Evolutionary conservation across 2,797 vertebrate genomes (phyloP).

Genomic region (Sciurus carolinensis): DNA sequence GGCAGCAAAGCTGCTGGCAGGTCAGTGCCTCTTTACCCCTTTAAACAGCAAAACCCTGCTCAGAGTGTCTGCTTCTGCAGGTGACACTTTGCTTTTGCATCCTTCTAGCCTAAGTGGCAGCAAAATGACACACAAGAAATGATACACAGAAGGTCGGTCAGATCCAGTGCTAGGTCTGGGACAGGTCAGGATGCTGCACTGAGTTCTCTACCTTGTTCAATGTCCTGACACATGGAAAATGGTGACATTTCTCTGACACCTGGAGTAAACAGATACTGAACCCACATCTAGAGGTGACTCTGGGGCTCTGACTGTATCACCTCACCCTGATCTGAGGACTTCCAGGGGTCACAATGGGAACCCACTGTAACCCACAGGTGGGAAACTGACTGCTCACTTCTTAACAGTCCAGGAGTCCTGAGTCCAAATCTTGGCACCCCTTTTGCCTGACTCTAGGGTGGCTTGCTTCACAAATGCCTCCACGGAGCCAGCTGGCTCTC

Average conservation of each 20-base stretch:
- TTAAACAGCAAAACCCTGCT: not conserved
- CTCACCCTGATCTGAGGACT: not conserved
- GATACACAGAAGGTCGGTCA: not conserved
- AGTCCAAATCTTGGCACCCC: rapidly evolving
- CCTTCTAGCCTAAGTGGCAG: not conserved
- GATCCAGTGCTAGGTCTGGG: not conserved
- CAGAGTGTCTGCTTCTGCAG: not conserved
- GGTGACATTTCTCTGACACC: not conserved
- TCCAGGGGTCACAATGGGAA: not conserved
- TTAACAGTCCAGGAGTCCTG: not conserved
- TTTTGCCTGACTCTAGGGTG: not conserved
- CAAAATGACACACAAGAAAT: not conserved
- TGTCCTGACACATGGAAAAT: not conserved
- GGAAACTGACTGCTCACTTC: not conserved
- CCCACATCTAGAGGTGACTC: not conserved
- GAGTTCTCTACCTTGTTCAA: not conserved
- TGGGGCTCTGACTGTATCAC: not conserved
- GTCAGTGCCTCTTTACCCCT: not conserved
- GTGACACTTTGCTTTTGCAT: not conserved
- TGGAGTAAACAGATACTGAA: not conserved
- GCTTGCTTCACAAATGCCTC: not conserved
- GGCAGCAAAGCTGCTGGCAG: too few relatives aligned
- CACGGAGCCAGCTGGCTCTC: not conserved
- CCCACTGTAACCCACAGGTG: not conserved
- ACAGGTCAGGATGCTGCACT: not conserved